Evolutionary conservation across 2,888 invertebrate genomes (phyloP).

Genomic region (Plagiodera versicolora): DNA sequence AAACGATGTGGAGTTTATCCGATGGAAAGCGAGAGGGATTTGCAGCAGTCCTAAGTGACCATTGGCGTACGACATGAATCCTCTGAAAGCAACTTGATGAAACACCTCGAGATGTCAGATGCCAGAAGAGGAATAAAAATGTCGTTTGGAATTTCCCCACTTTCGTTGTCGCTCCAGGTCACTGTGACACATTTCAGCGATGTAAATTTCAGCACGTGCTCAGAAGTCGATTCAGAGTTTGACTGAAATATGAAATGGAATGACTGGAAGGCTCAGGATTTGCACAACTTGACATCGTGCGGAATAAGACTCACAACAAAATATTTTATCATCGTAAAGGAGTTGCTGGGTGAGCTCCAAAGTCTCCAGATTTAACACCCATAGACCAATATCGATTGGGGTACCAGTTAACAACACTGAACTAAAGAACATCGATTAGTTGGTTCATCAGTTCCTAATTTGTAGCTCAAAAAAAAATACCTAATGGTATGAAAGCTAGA

Average conservation of each 20-base stretch:
- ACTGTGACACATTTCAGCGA: conserved; percentile 23
- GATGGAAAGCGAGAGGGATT: conserved; percentile 17
- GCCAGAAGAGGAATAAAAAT: conserved; percentile 18
- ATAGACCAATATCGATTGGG: too few relatives aligned
- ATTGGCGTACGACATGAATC: neutral
- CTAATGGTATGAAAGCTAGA: too few relatives aligned
- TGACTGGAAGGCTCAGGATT: neutral
- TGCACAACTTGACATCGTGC: too few relatives aligned
- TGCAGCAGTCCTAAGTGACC: neutral
- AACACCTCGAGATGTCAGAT: conserved; percentile 4
- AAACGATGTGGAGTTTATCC: conserved; percentile 9
- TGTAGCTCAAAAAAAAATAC: too few relatives aligned
- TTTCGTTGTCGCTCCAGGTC: conserved; percentile 24
- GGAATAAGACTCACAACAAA: too few relatives aligned
- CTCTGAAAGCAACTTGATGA: neutral
- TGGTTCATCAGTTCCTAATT: too few relatives aligned
- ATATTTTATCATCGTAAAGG: too few relatives aligned
- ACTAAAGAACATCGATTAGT: too few relatives aligned
- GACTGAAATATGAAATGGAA: conserved; percentile 21
- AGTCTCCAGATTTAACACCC: too few relatives aligned
- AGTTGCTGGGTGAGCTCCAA: too few relatives aligned
- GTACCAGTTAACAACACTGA: too few relatives aligned
- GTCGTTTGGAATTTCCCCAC: conserved; percentile 23
- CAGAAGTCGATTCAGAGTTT: conserved; percentile 1
- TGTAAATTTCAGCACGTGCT: conserved; percentile 22